These are phyloP conservation scores for Mus minutoides DNA, from an alignment of 2,797 vertebrate genomes.

Conservation along the genomic window DNA sequence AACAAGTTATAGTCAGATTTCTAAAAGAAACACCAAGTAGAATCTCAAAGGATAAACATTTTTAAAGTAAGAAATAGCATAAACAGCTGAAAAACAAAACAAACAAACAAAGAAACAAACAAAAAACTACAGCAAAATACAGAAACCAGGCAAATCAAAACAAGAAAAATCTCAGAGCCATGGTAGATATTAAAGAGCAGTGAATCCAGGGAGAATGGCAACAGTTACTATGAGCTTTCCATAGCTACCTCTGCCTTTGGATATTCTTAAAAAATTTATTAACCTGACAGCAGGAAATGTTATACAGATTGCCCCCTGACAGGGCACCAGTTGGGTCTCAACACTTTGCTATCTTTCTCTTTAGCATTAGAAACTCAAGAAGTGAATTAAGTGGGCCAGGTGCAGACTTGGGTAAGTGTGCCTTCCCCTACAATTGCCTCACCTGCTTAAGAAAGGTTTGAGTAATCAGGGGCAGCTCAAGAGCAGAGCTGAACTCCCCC, in stretches of 20 bases:
- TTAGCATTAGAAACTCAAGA: constrained; percentile 85
- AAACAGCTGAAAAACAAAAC: constrained; percentile 31
- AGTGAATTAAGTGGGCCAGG: constrained; percentile 80
- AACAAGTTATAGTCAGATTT: constrained; percentile 45
- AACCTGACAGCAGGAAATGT: constrained; percentile 91
- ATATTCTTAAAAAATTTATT: constrained; percentile 93
- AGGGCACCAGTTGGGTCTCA: constrained; percentile 83
- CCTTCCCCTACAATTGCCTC: constrained; percentile 31
- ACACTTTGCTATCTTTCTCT: constrained; percentile 81
- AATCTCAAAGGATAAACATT: constrained; percentile 48
- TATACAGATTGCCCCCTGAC: constrained; percentile 89
- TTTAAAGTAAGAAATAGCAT: constrained; percentile 68
- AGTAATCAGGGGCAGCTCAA: constrained; percentile 73
- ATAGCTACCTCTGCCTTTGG: constrained; percentile 89
- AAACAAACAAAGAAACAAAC: not conserved
- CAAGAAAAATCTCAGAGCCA: constrained; percentile 83
- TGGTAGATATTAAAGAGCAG: constrained; percentile 91
- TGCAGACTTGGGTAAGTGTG: constrained; percentile 72
- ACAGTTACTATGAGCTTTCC: constrained; percentile 88
- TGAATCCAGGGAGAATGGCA: constrained; percentile 89
- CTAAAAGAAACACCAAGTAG: constrained; percentile 32
- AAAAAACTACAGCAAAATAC: constrained; percentile 65
- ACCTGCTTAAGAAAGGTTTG: constrained; percentile 67
- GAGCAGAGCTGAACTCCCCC: constrained; percentile 65
- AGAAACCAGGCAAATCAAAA: constrained; percentile 80